These are phyloP conservation scores for Dolomedes plantarius DNA, from an alignment of 2,888 invertebrate species.

Conservation along the genomic window DNA sequence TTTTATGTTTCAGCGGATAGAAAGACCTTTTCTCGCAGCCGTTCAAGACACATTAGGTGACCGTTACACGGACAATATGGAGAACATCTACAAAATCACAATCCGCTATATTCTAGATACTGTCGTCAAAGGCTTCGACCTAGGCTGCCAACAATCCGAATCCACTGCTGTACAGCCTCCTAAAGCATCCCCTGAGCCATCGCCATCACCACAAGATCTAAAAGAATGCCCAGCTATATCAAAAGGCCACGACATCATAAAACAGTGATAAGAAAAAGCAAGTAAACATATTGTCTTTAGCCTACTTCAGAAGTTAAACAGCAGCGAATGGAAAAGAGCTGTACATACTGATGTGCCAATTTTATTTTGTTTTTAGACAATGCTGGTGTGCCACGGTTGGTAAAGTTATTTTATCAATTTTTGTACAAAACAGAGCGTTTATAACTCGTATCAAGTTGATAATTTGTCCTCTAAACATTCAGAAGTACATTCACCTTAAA, in stretches of 20 bases:
- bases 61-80: slow-evolving; percentile 91
- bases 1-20: slow-evolving; percentile 83
- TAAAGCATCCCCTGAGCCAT: slow-evolving; percentile 57
- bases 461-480: too few relatives aligned
- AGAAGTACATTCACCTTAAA: too few relatives aligned
- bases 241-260: background rate
- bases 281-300: too few relatives aligned
- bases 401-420: slow-evolving; percentile 1
- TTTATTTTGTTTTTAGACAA: background rate
- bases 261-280: background rate
- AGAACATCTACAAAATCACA: slow-evolving; percentile 89
- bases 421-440: background rate
- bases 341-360: background rate
- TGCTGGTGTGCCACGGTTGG: background rate
- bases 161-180: slow-evolving; percentile 24
- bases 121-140: slow-evolving; percentile 86
- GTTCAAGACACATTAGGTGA: slow-evolving; percentile 90
- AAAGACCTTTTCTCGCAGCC: slow-evolving; percentile 90
- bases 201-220: slow-evolving; percentile 30
- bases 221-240: background rate
- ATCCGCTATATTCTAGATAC: slow-evolving; percentile 92
- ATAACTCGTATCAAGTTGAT: too few relatives aligned
- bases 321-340: background rate
- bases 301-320: too few relatives aligned
- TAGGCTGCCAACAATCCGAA: slow-evolving; percentile 68